phyloP scores from a whole-genome alignment of 2,113 vertebrate species.

The Saccopteryx leptura region DNA sequence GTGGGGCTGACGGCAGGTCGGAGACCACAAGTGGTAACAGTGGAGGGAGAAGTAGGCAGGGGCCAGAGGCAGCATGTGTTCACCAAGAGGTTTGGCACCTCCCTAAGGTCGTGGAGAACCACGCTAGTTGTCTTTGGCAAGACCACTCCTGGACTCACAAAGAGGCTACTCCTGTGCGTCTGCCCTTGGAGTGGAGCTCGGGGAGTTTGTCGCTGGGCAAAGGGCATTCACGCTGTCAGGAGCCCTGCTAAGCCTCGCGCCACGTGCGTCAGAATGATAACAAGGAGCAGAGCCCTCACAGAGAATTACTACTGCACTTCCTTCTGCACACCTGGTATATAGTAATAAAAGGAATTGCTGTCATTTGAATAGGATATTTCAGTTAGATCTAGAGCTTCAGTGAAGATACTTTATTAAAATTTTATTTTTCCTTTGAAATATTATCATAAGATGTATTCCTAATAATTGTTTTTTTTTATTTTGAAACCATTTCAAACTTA shows the following conservation, averaged over 20 bases:
- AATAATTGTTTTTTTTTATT: not conserved
- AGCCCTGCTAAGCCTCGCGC: not conserved
- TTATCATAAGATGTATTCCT: not conserved
- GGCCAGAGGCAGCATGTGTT: not conserved
- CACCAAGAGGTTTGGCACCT: not conserved
- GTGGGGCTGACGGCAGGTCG: rapidly evolving
- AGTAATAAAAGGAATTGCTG: not conserved
- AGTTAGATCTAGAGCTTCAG: not conserved
- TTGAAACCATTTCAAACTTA: not conserved
- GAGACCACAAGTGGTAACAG: too few relatives aligned
- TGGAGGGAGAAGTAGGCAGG: not conserved
- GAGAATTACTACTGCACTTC: not conserved
- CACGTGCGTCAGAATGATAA: not conserved
- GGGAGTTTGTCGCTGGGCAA: not conserved
- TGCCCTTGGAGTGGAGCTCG: not conserved
- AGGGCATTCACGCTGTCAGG: not conserved
- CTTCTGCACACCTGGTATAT: not conserved
- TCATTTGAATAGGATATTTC: not conserved
- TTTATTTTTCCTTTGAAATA: not conserved
- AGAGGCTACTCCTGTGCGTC: rapidly evolving
- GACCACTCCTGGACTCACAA: not conserved
- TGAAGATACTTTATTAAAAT: not conserved
- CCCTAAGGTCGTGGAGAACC: not conserved
- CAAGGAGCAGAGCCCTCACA: not conserved
- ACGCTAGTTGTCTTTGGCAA: not conserved